Evolutionary conservation across 2,113 vertebrate genomes (phyloP), one percentile per base, ranked within the genome.

Genomic region (Turdus rufiventris): DNA sequence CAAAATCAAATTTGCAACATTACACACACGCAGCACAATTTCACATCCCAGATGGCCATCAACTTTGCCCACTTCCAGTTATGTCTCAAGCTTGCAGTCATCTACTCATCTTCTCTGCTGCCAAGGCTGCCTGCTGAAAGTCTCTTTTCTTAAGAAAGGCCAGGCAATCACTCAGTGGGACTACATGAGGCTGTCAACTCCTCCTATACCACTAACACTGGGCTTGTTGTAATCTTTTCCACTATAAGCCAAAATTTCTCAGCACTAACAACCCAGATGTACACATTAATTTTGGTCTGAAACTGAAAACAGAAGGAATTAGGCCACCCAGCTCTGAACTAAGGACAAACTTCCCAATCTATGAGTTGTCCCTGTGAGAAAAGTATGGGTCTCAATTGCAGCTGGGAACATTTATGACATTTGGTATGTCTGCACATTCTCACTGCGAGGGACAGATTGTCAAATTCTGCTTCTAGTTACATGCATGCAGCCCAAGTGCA

Each of bases 341-440:
- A 79, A 95, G 91, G 93, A 96, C 96, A 93, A 84, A 93, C 83
- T 96, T 96, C 95, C 67, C 88, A 73, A 92, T 91, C 43, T 92
- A 50, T 93, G 54, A 72, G 85, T 43, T 95, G 94, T 86, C 79
- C 80, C 88, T 93, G 18, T 91, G 88, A 92, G 93, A 88, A 96
- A 96, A 94, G 18, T 76, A 91, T 71, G 89, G 68, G 74, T 92
- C 88, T 96, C 57, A 36, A 48, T 95, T 96, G 77, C 96, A 97
- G 89, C 95, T 97, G 96, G 93, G 96, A 97, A 67, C 93, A 95
- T 96, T 96, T 96, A 96, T 93, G 93, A 93, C 75, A 94, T 93
- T 96, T 95, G 71, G 94, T 97, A 92, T 91, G 88, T 95, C 96
- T 97, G 92, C 94, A 95, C 71, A 96, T 91, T 96, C 94, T 97